These are phyloP conservation scores for Eumerus sabulonum DNA, from an alignment of 2,888 invertebrate species.

Conservation along the genomic window DNA sequence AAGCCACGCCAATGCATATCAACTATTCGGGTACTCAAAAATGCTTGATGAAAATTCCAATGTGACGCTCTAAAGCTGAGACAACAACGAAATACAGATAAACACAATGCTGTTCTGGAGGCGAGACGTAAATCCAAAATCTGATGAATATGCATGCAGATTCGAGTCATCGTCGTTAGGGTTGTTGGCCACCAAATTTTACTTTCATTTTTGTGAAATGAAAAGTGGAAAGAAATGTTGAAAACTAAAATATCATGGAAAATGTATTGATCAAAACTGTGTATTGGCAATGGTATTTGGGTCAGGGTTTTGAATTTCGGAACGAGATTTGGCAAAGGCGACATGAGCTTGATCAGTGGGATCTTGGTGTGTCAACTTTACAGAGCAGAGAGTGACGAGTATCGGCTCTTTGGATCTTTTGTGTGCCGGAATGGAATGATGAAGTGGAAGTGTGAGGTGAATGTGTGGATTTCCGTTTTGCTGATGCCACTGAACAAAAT, in stretches of 20 bases:
- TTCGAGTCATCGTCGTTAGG: constrained; percentile 6
- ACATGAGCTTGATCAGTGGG: neutral
- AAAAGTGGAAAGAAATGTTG: constrained; percentile 48
- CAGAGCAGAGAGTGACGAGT: neutral
- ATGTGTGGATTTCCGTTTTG: constrained; percentile 25
- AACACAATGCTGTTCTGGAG: too few species aligned
- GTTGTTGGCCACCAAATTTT: constrained; percentile 21
- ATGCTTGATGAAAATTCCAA: too few species aligned
- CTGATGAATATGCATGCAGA: constrained; percentile 57
- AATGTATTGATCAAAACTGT: too few species aligned
- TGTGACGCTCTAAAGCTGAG: too few species aligned
- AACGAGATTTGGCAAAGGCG: constrained; percentile 13
- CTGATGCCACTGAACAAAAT: constrained; percentile 71
- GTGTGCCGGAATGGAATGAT: constrained; percentile 22
- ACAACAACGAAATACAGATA: too few species aligned
- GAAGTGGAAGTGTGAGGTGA: constrained; percentile 3
- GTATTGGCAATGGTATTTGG: constrained; percentile 5
- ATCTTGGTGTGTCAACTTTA: too few species aligned
- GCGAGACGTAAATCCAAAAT: too few species aligned
- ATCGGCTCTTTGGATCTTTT: constrained; percentile 12
- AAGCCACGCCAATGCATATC: too few species aligned
- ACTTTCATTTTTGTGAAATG: constrained; percentile 65
- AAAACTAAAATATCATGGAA: too few species aligned
- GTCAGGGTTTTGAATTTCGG: constrained; percentile 41
- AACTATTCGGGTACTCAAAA: too few species aligned